Percentiles rank a stretch among this genome's conserved stretches.
phyloP scores from a whole-genome alignment of 2,113 vertebrate species.

The Columbina picui region DNA sequence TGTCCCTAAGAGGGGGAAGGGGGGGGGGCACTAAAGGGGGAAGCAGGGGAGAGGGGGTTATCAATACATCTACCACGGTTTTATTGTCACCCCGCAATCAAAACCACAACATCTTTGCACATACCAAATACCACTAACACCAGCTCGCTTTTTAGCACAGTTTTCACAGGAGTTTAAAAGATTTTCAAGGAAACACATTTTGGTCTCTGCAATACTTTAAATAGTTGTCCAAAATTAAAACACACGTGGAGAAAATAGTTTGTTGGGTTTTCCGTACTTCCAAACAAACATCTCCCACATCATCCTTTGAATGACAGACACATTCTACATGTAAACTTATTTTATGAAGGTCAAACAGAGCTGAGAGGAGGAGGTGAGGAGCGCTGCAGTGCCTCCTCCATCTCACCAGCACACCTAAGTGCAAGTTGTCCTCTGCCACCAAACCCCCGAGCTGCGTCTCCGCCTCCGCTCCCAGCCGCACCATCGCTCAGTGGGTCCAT shows the following conservation, averaged over 20 bases:
- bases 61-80: no score
- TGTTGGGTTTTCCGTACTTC: not conserved
- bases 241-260: not conserved
- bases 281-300: not conserved
- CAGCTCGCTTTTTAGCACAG: not conserved
- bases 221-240: not conserved
- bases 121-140: not conserved
- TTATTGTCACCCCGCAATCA: no score
- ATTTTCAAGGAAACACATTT: not conserved
- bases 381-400: no score
- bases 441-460: not conserved
- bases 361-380: not conserved
- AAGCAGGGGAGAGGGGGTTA: no score
- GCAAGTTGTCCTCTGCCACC: not conserved
- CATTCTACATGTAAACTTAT: not conserved
- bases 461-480: not conserved
- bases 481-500: rapidly evolving
- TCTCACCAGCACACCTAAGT: not conserved
- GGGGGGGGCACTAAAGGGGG: no score
- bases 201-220: not conserved
- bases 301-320: not conserved
- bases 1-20: no score
- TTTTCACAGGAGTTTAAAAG: not conserved
- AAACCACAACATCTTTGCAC: no score
- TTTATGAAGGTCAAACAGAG: not conserved